Conservation (phyloP, 2,888 invertebrate genomes). For the Microctonus hyperodae region DNA sequence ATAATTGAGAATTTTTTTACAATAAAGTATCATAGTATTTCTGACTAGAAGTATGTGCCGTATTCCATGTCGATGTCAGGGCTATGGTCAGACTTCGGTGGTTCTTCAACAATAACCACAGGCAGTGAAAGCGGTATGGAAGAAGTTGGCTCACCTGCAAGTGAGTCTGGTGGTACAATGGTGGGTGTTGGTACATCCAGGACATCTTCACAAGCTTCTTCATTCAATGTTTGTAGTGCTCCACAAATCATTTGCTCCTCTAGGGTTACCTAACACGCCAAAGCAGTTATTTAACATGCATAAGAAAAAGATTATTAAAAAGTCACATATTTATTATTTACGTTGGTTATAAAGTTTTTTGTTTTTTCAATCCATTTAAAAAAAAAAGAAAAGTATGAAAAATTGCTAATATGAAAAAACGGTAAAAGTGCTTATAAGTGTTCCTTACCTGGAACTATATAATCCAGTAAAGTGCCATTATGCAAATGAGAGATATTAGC, state of each 20-base stretch:
- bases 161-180: constrained; percentile 53
- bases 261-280: constrained; percentile 77
- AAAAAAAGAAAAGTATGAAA: neutral
- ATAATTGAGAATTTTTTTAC: neutral
- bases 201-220: constrained; percentile 92
- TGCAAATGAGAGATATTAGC: constrained; percentile 19
- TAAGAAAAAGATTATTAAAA: neutral
- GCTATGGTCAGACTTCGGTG: constrained; percentile 58
- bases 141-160: constrained; percentile 60
- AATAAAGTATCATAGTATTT: constrained; percentile 22
- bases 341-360: neutral
- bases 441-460: constrained; percentile 47
- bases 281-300: constrained; percentile 9
- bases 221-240: constrained; percentile 89
- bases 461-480: constrained; percentile 31
- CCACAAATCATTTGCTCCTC: constrained; percentile 97
- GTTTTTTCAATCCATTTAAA: neutral
- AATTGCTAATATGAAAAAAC: neutral
- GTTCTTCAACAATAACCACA: constrained; percentile 62
- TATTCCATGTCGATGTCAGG: constrained; percentile 58
- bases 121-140: constrained; percentile 61
- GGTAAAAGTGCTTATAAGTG: constrained; percentile 1
- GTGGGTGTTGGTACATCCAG: constrained; percentile 68
- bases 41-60: constrained; percentile 50
- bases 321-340: constrained; percentile 5